Evolutionary conservation across 2,797 vertebrate species (phyloP), one percentile per base, ranked within the genome.

Genomic region (Poeciliopsis presidionis): DNA sequence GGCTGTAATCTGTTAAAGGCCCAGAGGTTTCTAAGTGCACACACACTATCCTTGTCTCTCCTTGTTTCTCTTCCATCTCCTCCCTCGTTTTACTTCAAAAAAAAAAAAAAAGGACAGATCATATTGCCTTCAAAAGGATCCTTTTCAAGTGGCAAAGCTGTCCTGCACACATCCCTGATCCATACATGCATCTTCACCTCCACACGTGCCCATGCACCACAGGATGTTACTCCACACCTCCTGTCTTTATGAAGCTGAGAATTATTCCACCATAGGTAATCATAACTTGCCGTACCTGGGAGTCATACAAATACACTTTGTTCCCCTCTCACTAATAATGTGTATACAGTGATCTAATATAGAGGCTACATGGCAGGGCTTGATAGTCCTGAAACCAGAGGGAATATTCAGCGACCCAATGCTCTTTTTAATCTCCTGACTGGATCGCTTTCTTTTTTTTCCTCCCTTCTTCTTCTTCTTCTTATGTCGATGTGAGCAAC

Each of bases 221-320:
- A 90, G 90, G 87, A 90, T 72, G 74, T 72, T 88, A 77, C 88
- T 84, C 78, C 63, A 78, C 88, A 87, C 87, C 86, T 81, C 81
- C 81, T 82, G 75, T 91, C 91, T 94, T 94, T 94, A 95, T 95
- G 93, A 95, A 92, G 91, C 93, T 93, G 94, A 95, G 92, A 94
- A 93, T 95, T 92, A 93, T 93, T 86, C 89, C 91, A 91, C 93
- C 92, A 93, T 92, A 93, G 93, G 91, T 94, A 95, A 93, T 94
- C 93, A 94, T 91, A 93, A 89, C 85, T 65, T 82, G 81, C 89
- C 85, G 89, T 93, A 88, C 88, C 83, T 87, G 92, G 93, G 93
- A 94, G 91, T 93, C 89, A 59, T 93, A 93, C 91, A 93, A 92
- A 93, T 76, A 91, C 92, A 89, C 90, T 81, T 79, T 80, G 90